A percentile compares a stretch with the other conserved stretches of the same genome.
phyloP scores from a whole-genome alignment of 2,888 invertebrate species.

The Leptinotarsa peninsularis region DNA sequence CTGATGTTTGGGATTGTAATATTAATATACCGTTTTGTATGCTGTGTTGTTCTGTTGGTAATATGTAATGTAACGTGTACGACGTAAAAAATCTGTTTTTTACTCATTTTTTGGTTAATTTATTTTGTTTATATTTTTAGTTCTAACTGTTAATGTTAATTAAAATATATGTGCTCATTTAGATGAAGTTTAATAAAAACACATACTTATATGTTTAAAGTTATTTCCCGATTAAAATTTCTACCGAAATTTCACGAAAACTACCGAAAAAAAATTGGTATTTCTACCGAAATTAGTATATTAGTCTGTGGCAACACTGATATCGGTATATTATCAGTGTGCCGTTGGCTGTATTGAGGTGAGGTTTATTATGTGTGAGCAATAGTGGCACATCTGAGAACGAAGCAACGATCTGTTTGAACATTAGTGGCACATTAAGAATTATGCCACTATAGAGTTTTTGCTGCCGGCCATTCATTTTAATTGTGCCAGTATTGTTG shows the following conservation, averaged over 20 bases:
- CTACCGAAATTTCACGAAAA: constrained; percentile 1
- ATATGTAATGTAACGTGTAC: not conserved
- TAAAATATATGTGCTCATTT: not conserved
- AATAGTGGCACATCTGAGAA: too few species aligned
- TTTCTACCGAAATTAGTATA: not conserved
- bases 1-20: constrained; percentile 1
- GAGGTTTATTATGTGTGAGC: too few species aligned
- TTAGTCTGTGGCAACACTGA: not conserved
- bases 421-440: too few species aligned
- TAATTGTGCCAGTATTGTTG: too few species aligned
- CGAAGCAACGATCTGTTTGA: too few species aligned
- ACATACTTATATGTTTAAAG: not conserved
- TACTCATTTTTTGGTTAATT: constrained; percentile 1
- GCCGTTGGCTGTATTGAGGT: too few species aligned
- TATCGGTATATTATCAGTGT: too few species aligned
- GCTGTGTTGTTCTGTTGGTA: not conserved
- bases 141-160: not conserved
- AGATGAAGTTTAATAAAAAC: not conserved
- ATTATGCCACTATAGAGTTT: too few species aligned
- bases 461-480: too few species aligned
- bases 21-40: constrained; percentile 1
- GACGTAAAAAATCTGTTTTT: not conserved
- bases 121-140: not conserved
- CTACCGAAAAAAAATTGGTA: constrained; percentile 1
- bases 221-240: not conserved